These are phyloP conservation scores for Mugil cephalus DNA, from an alignment of 2,113 vertebrate genomes.

Conservation along the genomic window DNA sequence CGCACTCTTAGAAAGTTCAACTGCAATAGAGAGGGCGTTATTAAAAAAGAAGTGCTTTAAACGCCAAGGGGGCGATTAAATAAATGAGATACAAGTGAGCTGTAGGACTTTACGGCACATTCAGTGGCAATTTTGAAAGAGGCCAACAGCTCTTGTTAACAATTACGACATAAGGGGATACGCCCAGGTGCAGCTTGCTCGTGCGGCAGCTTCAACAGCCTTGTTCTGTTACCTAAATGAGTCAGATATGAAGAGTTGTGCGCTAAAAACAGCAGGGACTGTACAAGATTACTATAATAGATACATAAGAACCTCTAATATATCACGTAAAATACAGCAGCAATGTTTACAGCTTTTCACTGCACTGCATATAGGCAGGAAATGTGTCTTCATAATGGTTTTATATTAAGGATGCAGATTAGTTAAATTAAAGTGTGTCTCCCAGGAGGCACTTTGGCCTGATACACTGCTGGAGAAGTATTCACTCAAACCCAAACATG, in stretches of 20 bases:
- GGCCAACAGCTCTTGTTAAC: slow-evolving; percentile 47
- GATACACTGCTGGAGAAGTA: slow-evolving; percentile 12
- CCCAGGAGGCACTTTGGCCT: background rate
- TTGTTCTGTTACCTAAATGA: background rate
- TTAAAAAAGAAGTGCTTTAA: slow-evolving; percentile 27
- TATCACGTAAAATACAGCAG: no score
- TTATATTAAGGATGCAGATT: no score
- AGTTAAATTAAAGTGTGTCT: no score
- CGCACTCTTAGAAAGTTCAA: slow-evolving; percentile 24
- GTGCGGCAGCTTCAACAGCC: background rate
- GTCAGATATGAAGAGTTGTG: background rate
- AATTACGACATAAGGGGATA: slow-evolving; percentile 15
- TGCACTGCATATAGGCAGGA: no score
- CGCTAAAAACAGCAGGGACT: no score
- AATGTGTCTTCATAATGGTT: no score
- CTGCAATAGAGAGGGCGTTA: background rate
- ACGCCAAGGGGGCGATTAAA: slow-evolving; percentile 12
- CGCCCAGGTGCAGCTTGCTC: background rate
- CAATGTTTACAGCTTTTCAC: no score
- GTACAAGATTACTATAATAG: no score
- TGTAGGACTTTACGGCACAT: slow-evolving; percentile 11
- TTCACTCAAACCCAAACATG: background rate
- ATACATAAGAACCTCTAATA: no score
- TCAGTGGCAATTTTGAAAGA: slow-evolving; percentile 11
- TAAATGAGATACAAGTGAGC: slow-evolving; percentile 15